Percentiles rank a stretch among this genome's conserved stretches.
These are phyloP conservation scores for Phania funesta DNA, from an alignment of 2,888 invertebrate species.

Conservation along the genomic window DNA sequence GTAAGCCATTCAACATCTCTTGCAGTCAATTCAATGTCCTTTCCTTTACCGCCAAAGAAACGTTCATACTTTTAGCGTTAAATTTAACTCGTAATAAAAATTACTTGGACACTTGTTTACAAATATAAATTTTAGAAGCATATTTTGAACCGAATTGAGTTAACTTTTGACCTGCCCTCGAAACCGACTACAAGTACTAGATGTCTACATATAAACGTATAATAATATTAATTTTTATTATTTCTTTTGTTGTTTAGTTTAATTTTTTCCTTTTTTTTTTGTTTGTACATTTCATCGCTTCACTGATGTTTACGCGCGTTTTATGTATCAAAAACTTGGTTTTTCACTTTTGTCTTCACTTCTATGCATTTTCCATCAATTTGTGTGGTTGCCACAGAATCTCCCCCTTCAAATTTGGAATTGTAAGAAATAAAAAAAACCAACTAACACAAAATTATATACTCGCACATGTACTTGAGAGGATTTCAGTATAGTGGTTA, in stretches of 20 bases:
- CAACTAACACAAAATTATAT: conserved; percentile 3
- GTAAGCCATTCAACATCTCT: no score
- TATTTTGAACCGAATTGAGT: background rate
- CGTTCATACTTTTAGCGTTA: no score
- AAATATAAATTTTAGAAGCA: no score
- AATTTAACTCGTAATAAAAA: no score
- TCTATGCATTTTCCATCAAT: conserved; percentile 15
- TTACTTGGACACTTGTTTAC: no score
- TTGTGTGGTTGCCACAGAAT: conserved; percentile 22
- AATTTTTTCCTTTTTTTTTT: background rate
- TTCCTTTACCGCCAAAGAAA: no score
- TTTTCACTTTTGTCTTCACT: conserved; percentile 46
- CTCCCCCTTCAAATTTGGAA: conserved; percentile 25
- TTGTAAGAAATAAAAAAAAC: background rate
- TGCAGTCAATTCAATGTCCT: no score
- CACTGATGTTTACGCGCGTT: conserved; percentile 58
- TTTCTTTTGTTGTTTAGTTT: conserved; percentile 17
- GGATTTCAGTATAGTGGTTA: conserved; percentile 56
- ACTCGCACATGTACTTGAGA: conserved; percentile 19
- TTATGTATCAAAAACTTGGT: conserved; percentile 41
- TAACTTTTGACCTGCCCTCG: background rate
- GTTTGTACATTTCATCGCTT: conserved; percentile 48
- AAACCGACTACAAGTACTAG: background rate
- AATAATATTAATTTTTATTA: conserved; percentile 44
- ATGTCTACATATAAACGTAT: conserved; percentile 23